A percentile compares a stretch with the other conserved stretches of the same genome.
Conservation (phyloP, 2,888 invertebrate species). For the Leptinotarsa peninsularis region DNA sequence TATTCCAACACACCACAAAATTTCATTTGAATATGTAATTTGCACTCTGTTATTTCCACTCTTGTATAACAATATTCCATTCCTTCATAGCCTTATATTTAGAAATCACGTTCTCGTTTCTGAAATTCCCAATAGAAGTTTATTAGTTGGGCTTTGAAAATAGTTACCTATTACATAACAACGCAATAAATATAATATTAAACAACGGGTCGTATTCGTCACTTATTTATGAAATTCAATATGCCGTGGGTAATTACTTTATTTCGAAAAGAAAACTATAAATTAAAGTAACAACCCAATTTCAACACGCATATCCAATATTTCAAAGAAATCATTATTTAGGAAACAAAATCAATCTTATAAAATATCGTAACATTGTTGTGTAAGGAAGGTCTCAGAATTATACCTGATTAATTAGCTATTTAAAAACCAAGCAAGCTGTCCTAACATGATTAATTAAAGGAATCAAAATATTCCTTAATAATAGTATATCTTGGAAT, state of each 20-base stretch:
- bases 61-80: background rate
- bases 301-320: slow-evolving; percentile 30
- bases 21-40: background rate
- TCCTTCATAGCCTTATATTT: background rate
- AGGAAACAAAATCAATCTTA: slow-evolving; percentile 8
- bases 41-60: background rate
- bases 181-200: slow-evolving; percentile 1
- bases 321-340: slow-evolving; percentile 18
- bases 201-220: slow-evolving; percentile 65
- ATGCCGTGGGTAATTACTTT: slow-evolving; percentile 72
- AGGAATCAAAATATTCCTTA: too few species aligned
- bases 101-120: background rate
- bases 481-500: too few species aligned
- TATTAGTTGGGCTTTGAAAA: background rate
- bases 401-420: too few species aligned
- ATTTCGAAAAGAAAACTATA: slow-evolving; percentile 55
- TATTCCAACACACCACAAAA: too few species aligned
- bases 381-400: too few species aligned
- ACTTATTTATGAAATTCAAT: slow-evolving; percentile 75
- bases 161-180: slow-evolving; percentile 11
- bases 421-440: too few species aligned
- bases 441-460: too few species aligned
- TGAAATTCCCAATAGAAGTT: background rate
- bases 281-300: slow-evolving; percentile 54
- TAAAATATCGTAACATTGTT: background rate